Evolutionary conservation across 2,113 vertebrate species (phyloP), one percentile per base, ranked within the genome.

Genomic region (Balaeniceps rex): DNA sequence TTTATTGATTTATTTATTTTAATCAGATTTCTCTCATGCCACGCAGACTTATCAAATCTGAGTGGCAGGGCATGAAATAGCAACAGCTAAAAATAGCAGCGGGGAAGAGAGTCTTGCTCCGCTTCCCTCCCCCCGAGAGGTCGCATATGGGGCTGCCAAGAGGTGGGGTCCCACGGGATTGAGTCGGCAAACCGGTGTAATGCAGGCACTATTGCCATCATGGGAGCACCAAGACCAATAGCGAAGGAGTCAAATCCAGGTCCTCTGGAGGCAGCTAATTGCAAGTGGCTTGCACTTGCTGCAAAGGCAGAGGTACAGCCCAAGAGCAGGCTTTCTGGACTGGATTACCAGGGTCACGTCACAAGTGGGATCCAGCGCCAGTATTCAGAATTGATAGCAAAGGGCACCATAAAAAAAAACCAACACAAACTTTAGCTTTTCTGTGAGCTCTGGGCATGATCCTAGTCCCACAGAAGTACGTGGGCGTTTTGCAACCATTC

Each of bases 141-240:
- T 85, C 13, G 11, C 24, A 7, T 9, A 3, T 0, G 0, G 74
- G 34, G 51, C 69, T 65, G 81, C 36, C 2, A 4, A 5, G 22
- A 69, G 55, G 17, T 15, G 25, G 34, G 19, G 6, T 63, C n/a
- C 68, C 4, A 0, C 0, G 3, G 19, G 40, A 24, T 3, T 46
- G 58, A 33, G 31, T 16, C 0, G 0, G n/a, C 19, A 33, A 47
- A 58, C 18, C 0, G 0, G 6, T 4, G 54, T 22, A 8, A 80
- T 3, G 5, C 0, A 1, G 77, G 58, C 2, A 1, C 33, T 55
- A 2, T 2, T 46, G 19, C 63, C 36, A 6, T 8, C 3, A 0
- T 6, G 14, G 46, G n/a, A 77, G 9, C 46, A 83, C 21, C 4
- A 2, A 68, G 21, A 42, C 26, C 52, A 40, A 38, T 5, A 74